Percentiles rank a stretch among this genome's conserved stretches.
Evolutionary conservation across 2,888 invertebrate species (phyloP).

Genomic region (Maniola hyperantus): DNA sequence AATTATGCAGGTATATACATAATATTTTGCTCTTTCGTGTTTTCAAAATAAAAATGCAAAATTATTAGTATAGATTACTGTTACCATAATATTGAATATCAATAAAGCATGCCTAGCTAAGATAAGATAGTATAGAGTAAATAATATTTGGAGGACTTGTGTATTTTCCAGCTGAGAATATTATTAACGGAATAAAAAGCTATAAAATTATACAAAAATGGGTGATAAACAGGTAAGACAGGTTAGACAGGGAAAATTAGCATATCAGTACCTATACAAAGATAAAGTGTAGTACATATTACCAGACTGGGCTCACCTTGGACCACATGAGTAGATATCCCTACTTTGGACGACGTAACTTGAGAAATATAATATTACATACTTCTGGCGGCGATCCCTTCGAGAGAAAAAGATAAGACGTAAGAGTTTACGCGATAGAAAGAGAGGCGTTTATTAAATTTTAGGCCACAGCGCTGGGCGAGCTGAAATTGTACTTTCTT

Average conservation of each 20-base stretch:
- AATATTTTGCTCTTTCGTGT: not conserved
- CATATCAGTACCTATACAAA: not conserved
- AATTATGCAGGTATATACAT: too few species aligned
- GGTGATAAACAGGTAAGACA: slow-evolving; percentile 1
- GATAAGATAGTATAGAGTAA: not conserved
- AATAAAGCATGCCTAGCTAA: not conserved
- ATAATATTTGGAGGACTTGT: not conserved
- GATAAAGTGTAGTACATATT: not conserved
- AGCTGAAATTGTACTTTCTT: too few species aligned
- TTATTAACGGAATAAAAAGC: not conserved
- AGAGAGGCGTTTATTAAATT: too few species aligned
- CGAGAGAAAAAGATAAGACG: too few species aligned
- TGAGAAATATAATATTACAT: too few species aligned
- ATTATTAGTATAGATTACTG: slow-evolving; percentile 2
- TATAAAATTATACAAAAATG: not conserved
- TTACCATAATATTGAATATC: not conserved
- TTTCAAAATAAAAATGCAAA: not conserved
- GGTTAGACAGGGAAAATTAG: not conserved
- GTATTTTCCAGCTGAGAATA: not conserved
- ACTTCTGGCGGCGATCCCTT: too few species aligned
- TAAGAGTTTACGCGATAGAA: too few species aligned
- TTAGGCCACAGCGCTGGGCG: too few species aligned
- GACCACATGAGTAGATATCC: too few species aligned
- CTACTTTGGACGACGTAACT: too few species aligned
- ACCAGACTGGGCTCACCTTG: too few species aligned